Conservation (phyloP, 2,888 invertebrate genomes). For the Chymomyza caudatula region DNA sequence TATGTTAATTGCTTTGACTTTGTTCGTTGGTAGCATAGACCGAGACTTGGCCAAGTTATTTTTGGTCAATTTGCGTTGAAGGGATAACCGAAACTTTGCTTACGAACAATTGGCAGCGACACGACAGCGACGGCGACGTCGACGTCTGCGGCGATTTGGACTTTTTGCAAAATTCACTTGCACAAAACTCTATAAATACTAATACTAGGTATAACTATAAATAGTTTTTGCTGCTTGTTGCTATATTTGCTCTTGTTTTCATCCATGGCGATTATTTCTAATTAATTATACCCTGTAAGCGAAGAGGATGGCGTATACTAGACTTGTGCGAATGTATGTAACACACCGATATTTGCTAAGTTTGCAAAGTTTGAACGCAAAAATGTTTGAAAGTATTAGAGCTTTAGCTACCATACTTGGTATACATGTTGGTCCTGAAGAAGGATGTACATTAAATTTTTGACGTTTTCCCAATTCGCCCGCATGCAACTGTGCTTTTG, state of each 20-base stretch:
- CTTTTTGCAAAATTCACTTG: neutral
- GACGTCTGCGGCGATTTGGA: neutral
- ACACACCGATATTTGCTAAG: too few species aligned
- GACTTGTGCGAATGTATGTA: neutral
- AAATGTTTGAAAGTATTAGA: too few species aligned
- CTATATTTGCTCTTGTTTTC: neutral
- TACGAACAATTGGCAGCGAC: slow-evolving; percentile 1
- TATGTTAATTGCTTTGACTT: slow-evolving; percentile 1
- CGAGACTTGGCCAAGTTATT: slow-evolving; percentile 1
- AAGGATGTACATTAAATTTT: too few species aligned
- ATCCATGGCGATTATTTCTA: neutral
- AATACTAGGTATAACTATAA: slow-evolving; percentile 13
- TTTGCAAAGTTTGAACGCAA: too few species aligned
- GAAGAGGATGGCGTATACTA: neutral
- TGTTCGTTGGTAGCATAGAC: neutral
- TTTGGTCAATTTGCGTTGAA: slow-evolving; percentile 27
- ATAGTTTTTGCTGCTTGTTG: slow-evolving; percentile 18
- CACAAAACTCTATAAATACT: neutral
- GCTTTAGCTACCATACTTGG: too few species aligned
- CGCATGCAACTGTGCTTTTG: too few species aligned
- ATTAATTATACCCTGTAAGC: neutral
- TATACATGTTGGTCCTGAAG: too few species aligned
- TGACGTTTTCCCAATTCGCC: too few species aligned
- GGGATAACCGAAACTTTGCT: neutral
- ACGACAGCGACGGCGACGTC: neutral